Conservation (phyloP, 2,113 vertebrate genomes). For the Leptobrachium leishanense region DNA sequence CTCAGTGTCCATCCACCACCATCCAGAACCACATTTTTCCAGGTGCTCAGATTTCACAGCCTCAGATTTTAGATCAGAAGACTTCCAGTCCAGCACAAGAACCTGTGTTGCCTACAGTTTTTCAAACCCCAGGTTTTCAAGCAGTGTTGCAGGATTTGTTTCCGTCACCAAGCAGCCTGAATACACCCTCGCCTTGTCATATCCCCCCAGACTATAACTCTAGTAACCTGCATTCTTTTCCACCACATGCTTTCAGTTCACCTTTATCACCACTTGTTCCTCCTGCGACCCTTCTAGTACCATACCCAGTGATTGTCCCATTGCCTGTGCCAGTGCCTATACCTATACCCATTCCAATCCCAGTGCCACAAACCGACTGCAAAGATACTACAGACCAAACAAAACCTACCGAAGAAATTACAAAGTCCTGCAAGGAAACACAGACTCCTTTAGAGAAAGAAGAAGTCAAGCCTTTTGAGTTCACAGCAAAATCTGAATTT, state of each 20-base stretch:
- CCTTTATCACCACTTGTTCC: conserved; percentile 87
- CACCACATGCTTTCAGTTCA: conserved; percentile 80
- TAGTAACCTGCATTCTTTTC: conserved; percentile 62
- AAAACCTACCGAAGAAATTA: conserved; percentile 65
- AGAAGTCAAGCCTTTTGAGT: conserved; percentile 67
- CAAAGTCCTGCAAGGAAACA: conserved; percentile 80
- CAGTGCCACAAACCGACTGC: conserved; percentile 78
- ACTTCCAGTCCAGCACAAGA: conserved; percentile 75
- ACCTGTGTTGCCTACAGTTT: conserved; percentile 77
- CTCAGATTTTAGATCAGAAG: conserved; percentile 82
- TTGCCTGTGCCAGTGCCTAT: conserved; percentile 90
- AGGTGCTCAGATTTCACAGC: conserved; percentile 69
- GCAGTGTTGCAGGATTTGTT: conserved; percentile 93
- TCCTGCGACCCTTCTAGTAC: conserved; percentile 89
- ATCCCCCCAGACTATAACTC: conserved; percentile 69
- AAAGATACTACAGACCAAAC: conserved; percentile 70
- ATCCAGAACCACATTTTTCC: conserved; percentile 80
- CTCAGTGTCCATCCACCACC: conserved; percentile 68
- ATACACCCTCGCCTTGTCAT: conserved; percentile 73
- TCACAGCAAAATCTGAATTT: conserved; percentile 64
- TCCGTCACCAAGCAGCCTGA: conserved; percentile 72
- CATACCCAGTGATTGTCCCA: conserved; percentile 91
- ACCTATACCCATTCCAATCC: conserved; percentile 87
- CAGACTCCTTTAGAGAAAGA: conserved; percentile 78
- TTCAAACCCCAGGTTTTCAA: conserved; percentile 85